Conservation (phyloP, 1,140 invertebrate genomes). For the Wasmannia auropunctata region DNA sequence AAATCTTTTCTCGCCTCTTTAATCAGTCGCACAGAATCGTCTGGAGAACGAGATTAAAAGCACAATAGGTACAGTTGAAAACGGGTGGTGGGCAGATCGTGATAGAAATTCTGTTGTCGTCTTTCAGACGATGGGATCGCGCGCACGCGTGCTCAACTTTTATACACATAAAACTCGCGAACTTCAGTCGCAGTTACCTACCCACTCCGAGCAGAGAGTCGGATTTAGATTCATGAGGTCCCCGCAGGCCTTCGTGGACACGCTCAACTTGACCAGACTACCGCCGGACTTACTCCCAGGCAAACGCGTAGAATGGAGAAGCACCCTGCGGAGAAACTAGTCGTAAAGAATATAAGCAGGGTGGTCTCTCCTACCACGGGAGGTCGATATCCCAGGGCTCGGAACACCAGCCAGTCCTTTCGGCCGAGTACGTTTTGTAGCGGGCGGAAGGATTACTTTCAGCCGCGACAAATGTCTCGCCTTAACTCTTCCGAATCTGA, state of each 20-base stretch:
- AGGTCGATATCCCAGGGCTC: slow-evolving; percentile 21
- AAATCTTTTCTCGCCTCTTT: neutral
- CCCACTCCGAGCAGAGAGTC: slow-evolving; percentile 63
- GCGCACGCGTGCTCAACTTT: slow-evolving; percentile 41
- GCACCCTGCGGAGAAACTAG: neutral
- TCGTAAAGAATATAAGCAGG: slow-evolving; percentile 55
- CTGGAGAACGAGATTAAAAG: neutral
- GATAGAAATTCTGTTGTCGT: slow-evolving; percentile 51
- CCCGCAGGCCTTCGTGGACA: slow-evolving; percentile 57
- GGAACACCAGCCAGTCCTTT: slow-evolving; percentile 19
- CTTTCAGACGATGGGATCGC: neutral
- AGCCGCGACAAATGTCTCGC: slow-evolving; percentile 33
- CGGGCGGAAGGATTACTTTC: slow-evolving; percentile 31
- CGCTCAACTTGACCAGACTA: slow-evolving; percentile 53
- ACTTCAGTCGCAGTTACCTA: slow-evolving; percentile 64
- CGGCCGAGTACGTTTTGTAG: slow-evolving; percentile 33
- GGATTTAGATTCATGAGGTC: slow-evolving; percentile 65
- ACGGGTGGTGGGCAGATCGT: slow-evolving; percentile 9
- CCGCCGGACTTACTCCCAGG: slow-evolving; percentile 17
- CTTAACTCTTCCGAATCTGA: slow-evolving; percentile 15
- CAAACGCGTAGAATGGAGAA: slow-evolving; percentile 34
- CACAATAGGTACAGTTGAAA: slow-evolving; percentile 60
- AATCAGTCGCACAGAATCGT: neutral
- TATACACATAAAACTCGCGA: slow-evolving; percentile 72
- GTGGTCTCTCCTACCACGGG: slow-evolving; percentile 9